A percentile compares a stretch with the other conserved stretches of the same genome.
These are phyloP conservation scores for Drosophila auraria DNA, from an alignment of 1,140 invertebrate genomes.

Conservation along the genomic window DNA sequence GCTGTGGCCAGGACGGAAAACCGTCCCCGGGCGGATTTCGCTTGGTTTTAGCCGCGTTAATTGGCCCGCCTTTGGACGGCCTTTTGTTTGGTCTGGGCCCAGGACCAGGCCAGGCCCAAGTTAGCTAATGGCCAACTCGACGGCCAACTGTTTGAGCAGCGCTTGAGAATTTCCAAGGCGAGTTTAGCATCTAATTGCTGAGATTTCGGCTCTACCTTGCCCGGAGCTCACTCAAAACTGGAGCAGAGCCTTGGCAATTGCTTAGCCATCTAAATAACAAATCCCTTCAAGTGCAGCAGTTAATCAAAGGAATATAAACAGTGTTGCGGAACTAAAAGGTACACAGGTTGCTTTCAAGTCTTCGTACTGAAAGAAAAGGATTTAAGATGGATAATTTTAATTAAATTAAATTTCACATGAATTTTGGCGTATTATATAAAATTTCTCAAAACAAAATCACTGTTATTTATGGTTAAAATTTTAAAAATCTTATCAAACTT, in stretches of 20 bases:
- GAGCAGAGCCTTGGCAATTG: slow-evolving; percentile 29
- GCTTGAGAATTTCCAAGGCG: slow-evolving; percentile 71
- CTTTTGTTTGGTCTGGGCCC: slow-evolving; percentile 64
- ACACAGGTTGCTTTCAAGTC: background rate
- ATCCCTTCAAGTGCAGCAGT: slow-evolving; percentile 7
- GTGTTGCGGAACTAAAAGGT: background rate
- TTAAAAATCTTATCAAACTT: no score
- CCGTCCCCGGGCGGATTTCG: slow-evolving; percentile 52
- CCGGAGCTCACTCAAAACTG: slow-evolving; percentile 25
- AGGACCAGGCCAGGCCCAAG: slow-evolving; percentile 20
- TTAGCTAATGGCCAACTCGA: slow-evolving; percentile 73
- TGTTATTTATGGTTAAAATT: no score
- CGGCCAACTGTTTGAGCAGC: slow-evolving; percentile 71
- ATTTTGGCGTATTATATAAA: no score
- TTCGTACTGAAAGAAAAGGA: no score
- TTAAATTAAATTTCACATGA: no score
- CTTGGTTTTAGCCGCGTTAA: slow-evolving; percentile 69
- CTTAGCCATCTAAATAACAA: slow-evolving; percentile 6
- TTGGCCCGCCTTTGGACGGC: slow-evolving; percentile 56
- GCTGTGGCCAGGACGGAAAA: slow-evolving; percentile 51
- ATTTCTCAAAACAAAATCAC: no score
- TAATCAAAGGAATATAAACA: slow-evolving; percentile 17
- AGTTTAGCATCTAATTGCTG: slow-evolving; percentile 56
- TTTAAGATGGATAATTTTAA: no score
- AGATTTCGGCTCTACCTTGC: slow-evolving; percentile 35